phyloP scores from a whole-genome alignment of 2,888 invertebrate genomes.

The Drosophila seclusa region DNA sequence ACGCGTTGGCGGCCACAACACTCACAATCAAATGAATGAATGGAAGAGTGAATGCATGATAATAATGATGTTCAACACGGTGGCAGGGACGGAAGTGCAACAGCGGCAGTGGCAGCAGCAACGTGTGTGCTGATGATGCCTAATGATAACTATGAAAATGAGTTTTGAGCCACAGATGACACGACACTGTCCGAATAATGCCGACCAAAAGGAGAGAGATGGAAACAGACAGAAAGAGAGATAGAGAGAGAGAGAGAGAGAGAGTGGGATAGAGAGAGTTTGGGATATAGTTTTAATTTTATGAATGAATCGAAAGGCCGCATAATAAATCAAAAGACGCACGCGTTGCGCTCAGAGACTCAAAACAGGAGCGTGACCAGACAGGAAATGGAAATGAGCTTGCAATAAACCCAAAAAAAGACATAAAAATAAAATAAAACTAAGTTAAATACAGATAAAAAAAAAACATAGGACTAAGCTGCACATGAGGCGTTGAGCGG shows the following conservation, averaged over 20 bases:
- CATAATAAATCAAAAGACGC: constrained; percentile 71
- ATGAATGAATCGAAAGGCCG: constrained; percentile 70
- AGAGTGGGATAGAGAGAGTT: background rate
- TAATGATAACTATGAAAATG: constrained; percentile 82
- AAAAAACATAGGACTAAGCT: background rate
- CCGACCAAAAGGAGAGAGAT: background rate
- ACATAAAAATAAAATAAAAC: background rate
- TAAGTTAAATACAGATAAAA: background rate
- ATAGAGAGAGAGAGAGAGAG: constrained; percentile 1
- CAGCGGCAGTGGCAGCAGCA: constrained; percentile 21
- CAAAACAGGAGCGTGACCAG: constrained; percentile 58
- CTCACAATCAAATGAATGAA: constrained; percentile 28
- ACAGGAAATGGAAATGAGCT: constrained; percentile 76
- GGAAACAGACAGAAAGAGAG: background rate
- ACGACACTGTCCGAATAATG: constrained; percentile 48
- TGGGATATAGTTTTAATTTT: constrained; percentile 63
- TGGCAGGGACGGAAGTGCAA: constrained; percentile 26
- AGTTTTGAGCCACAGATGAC: constrained; percentile 72
- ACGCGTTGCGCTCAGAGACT: constrained; percentile 40
- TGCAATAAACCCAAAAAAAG: constrained; percentile 22
- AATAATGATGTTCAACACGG: constrained; percentile 66
- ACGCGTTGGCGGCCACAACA: constrained; percentile 47
- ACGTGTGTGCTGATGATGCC: constrained; percentile 60
- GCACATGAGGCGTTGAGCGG: background rate
- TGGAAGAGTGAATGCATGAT: constrained; percentile 30